Conservation (phyloP, 1,140 invertebrate genomes). For the Dendroctonus valens region DNA sequence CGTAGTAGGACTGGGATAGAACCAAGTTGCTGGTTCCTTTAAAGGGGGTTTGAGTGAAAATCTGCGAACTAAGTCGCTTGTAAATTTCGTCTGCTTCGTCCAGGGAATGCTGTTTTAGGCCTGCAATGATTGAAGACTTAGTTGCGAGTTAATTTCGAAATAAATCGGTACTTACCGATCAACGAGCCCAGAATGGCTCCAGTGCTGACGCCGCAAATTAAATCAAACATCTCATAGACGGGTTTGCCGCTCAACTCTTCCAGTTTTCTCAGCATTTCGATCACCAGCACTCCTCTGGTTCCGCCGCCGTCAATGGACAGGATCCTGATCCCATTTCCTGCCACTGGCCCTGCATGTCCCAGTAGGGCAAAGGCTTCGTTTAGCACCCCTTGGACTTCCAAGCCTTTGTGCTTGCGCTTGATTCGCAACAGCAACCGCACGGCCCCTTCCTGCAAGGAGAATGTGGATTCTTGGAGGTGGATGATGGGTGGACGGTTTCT, state of each 20-base stretch:
- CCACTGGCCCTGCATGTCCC: constrained; percentile 70
- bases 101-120: constrained; percentile 34
- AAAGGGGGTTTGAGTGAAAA: constrained; percentile 71
- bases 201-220: constrained; percentile 89
- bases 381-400: constrained; percentile 51
- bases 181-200: constrained; percentile 74
- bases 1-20: constrained; percentile 88
- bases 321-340: constrained; percentile 74
- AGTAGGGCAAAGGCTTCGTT: constrained; percentile 70
- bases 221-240: constrained; percentile 79
- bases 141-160: neutral
- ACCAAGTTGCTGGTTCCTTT: constrained; percentile 77
- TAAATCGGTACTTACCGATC: constrained; percentile 53
- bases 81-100: constrained; percentile 35
- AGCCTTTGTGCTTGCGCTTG: constrained; percentile 49
- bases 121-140: constrained; percentile 14
- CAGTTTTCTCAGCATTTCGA: constrained; percentile 76
- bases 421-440: constrained; percentile 61
- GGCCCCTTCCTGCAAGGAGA: constrained; percentile 59
- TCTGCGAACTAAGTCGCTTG: constrained; percentile 61
- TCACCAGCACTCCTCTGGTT: constrained; percentile 76
- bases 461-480: no score
- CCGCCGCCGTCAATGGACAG: constrained; percentile 90
- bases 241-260: constrained; percentile 69
- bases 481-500: constrained; percentile 3